Conservation (phyloP, 1,140 invertebrate genomes). For the Tetramorium simillimum region DNA sequence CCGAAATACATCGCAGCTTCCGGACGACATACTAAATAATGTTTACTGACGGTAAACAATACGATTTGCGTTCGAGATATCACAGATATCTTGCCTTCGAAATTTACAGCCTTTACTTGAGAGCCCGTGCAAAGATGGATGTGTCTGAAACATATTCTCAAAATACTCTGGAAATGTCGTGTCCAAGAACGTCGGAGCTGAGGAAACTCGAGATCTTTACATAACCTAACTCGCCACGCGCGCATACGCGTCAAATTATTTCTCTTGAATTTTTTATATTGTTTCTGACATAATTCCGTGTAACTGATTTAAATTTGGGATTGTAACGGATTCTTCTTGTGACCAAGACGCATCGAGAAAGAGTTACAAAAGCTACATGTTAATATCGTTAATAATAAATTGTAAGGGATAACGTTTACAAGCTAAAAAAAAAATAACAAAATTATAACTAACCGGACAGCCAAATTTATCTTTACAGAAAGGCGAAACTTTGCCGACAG, state of each 20-base stretch:
- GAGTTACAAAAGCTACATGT: not conserved
- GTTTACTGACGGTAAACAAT: not conserved
- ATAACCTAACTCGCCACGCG: not conserved
- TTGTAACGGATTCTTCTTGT: too few species aligned
- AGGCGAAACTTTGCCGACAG: too few species aligned
- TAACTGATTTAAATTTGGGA: not conserved
- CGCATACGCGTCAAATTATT: not conserved
- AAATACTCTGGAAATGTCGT: not conserved
- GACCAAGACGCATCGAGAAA: not conserved
- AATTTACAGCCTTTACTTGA: not conserved
- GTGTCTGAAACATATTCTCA: not conserved
- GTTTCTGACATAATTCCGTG: not conserved
- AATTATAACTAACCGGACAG: too few species aligned
- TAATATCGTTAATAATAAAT: not conserved
- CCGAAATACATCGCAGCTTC: not conserved
- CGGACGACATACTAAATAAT: not conserved
- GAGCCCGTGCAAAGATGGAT: not conserved
- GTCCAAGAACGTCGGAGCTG: not conserved
- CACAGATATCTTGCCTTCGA: not conserved
- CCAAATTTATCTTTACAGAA: not conserved
- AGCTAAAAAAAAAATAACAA: not conserved
- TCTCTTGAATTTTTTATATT: not conserved
- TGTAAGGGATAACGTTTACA: not conserved
- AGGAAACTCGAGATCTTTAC: not conserved
- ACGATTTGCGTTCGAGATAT: not conserved